phyloP scores from a whole-genome alignment of 1,140 invertebrate genomes.

The Anoplolepis gracilipes region DNA sequence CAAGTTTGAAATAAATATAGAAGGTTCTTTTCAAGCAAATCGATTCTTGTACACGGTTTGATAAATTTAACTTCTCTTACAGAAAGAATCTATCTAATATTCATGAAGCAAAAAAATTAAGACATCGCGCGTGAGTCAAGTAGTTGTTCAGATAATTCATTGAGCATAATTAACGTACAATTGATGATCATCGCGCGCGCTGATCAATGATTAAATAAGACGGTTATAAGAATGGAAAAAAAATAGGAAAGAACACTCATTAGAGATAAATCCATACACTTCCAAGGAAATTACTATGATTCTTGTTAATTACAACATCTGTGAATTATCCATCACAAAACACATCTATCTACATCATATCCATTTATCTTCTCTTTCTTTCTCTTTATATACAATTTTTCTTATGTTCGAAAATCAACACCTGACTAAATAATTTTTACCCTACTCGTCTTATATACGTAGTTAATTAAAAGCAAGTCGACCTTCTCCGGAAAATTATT shows the following conservation, averaged over 20 bases:
- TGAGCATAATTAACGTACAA: conserved; percentile 30
- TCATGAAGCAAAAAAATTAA: background rate
- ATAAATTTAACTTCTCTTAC: background rate
- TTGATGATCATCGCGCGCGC: background rate
- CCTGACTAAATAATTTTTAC: too few species aligned
- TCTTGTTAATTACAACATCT: conserved; percentile 7
- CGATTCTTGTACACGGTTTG: background rate
- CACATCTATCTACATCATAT: background rate
- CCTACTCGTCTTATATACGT: too few species aligned
- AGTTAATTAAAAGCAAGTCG: too few species aligned
- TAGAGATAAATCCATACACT: conserved; percentile 39
- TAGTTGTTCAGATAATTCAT: background rate
- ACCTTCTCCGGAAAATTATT: too few species aligned
- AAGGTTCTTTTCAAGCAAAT: conserved; percentile 5
- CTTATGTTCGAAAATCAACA: too few species aligned
- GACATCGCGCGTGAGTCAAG: background rate
- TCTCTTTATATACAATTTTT: too few species aligned
- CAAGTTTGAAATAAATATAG: background rate
- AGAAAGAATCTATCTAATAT: background rate
- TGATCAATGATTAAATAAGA: conserved; percentile 42
- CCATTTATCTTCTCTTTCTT: background rate
- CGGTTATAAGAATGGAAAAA: conserved; percentile 1
- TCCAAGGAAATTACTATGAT: conserved; percentile 22
- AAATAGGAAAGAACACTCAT: conserved; percentile 2
- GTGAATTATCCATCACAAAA: conserved; percentile 23